A percentile compares a stretch with the other conserved stretches of the same genome.
Conservation (phyloP, 2,113 vertebrate genomes). For the Orthonyx spaldingii region DNA sequence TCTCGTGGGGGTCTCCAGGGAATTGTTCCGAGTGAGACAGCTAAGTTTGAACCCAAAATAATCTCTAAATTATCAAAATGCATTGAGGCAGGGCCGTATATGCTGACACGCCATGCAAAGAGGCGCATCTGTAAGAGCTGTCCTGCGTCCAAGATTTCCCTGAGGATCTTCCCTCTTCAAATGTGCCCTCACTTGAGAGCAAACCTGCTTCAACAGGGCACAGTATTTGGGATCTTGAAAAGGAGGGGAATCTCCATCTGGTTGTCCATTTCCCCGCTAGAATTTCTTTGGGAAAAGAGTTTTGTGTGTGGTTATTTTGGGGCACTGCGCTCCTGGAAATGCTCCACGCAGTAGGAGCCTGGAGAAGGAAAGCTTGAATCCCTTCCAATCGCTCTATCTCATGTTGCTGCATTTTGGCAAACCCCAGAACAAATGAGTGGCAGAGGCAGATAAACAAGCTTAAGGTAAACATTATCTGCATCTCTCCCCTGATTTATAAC, state of each 20-base stretch:
- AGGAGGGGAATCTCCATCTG: neutral
- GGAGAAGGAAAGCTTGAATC: conserved; percentile 56
- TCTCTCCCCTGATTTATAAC: conserved; percentile 51
- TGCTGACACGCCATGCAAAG: neutral
- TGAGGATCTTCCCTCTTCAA: neutral
- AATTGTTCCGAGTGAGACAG: rapidly evolving
- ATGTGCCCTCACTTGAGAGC: rapidly evolving
- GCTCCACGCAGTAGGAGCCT: conserved; percentile 14
- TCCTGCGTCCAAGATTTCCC: neutral
- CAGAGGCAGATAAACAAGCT: conserved; percentile 67
- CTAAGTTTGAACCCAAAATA: neutral
- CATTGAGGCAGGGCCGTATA: rapidly evolving
- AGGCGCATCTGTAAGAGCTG: rapidly evolving
- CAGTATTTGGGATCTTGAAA: neutral
- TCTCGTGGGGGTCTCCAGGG: neutral
- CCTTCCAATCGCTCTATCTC: conserved; percentile 41
- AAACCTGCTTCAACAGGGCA: rapidly evolving
- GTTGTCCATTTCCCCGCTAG: neutral
- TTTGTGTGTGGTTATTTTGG: neutral
- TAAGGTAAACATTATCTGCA: conserved; percentile 68
- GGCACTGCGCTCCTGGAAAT: neutral
- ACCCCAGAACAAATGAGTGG: conserved; percentile 24
- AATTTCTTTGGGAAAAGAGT: neutral
- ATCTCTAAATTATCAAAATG: neutral
- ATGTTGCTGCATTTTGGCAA: conserved; percentile 38